Base-by-base conservation (phyloP, 2,113 vertebrate genomes). In the Oplegnathus fasciatus region DNA sequence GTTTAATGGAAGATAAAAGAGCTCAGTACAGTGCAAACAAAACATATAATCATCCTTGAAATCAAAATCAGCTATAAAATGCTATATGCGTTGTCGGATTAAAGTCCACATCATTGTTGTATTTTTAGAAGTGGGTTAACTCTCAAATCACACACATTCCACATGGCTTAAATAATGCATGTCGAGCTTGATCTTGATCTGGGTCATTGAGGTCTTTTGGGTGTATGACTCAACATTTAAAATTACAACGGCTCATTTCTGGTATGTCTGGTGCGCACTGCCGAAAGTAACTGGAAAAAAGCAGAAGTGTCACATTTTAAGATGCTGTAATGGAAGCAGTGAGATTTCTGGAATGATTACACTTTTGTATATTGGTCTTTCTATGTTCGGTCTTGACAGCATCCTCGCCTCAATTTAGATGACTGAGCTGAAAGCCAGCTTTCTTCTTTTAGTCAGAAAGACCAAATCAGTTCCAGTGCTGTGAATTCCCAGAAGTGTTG, bases 91-190 rank as follows among this genome's bases (percentile, higher is more conserved):
- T 50, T 64, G 22, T 70, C 7, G 5, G 44, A 84, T 86, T 85
- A 60, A 32, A 57, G 28, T 77, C 67, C 13, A 42, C 42, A 18
- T 74, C 40, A 34, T 67, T 11, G 54, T 9, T 60, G 50, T 90
- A 82, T 82, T 90, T 92, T 89, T 76, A 67, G 69, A 89, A 75
- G 17, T 75, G 60, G 64, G 81, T 78, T 84, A 69, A 75, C 72
- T 72, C 81, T 81, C 54, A 44, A 52, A 82, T 88, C 75, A 58
- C 75, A 85, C 50, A 57, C 24, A 62, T 80, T 48, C 54, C 30
- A 22, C 57, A 62, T 11, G 17, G 34, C 79, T 88, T 90, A 66
- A 89, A 91, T 92, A 88, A 86, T 88, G 68, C 80, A 90, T 58
- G 62, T 66, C 11, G 17, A 76, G 76, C 74, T 74, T 61, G 54